A percentile compares a stretch with the other conserved stretches of the same genome.
These are phyloP conservation scores for Carabus problematicus DNA, from an alignment of 2,888 invertebrate species.

Conservation along the genomic window DNA sequence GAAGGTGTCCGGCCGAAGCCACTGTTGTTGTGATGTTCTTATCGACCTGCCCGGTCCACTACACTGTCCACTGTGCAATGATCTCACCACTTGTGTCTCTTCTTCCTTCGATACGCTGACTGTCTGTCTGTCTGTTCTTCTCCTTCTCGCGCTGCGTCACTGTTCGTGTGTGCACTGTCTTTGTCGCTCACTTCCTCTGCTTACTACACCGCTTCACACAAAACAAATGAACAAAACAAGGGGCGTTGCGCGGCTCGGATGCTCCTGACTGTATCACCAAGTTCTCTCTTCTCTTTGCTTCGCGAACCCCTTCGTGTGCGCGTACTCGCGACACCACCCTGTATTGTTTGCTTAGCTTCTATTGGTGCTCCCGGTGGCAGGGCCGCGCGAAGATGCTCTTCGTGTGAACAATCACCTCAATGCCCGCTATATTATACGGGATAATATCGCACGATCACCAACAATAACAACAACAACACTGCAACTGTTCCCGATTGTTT, in stretches of 20 bases:
- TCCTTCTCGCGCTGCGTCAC: background rate
- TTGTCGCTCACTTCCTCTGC: constrained; percentile 4
- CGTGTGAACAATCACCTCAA: background rate
- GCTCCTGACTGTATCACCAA: background rate
- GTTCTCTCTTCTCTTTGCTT: constrained; percentile 2
- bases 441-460: no score
- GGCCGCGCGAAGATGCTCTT: background rate
- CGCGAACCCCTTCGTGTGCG: constrained; percentile 9
- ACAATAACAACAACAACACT: no score
- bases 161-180: constrained; percentile 12
- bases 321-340: background rate
- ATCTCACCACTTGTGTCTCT: no score
- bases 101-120: no score
- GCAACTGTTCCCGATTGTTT: no score
- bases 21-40: constrained; percentile 29
- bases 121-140: background rate
- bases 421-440: background rate
- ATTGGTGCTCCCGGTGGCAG: background rate
- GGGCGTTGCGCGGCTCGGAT: constrained; percentile 23
- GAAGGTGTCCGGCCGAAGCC: constrained; percentile 40
- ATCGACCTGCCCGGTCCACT: constrained; percentile 36
- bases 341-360: constrained; percentile 16
- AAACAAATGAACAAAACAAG: constrained; percentile 39
- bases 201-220: constrained; percentile 14
- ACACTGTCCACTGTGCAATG: constrained; percentile 29